phyloP scores from a whole-genome alignment of 92 coral and sea anemone species.

The Isaurus tuberculatus region DNA sequence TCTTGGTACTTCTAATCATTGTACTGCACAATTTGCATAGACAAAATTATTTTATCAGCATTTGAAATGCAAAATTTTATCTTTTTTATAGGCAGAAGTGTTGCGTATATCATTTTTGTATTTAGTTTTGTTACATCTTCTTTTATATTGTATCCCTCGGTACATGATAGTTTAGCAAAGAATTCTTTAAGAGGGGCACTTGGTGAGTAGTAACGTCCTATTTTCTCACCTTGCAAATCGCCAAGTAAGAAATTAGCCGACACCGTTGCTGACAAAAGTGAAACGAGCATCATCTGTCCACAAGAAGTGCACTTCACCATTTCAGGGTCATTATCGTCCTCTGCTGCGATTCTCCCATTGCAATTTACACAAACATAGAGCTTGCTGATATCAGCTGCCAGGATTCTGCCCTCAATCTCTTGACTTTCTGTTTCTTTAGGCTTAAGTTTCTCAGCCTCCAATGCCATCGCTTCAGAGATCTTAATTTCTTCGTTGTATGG shows the following conservation, averaged over 20 bases:
- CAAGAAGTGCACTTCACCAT: constrained; percentile 49
- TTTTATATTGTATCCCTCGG: constrained; percentile 48
- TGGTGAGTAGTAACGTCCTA: constrained; percentile 55
- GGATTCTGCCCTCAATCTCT: constrained; percentile 36
- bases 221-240: constrained; percentile 36
- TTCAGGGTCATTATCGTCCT: constrained; percentile 40
- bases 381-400: constrained; percentile 49
- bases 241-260: constrained; percentile 41
- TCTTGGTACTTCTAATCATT: constrained; percentile 46
- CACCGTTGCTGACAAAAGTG: constrained; percentile 27
- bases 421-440: constrained; percentile 48
- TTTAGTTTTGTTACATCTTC: constrained; percentile 41
- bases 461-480: constrained; percentile 42
- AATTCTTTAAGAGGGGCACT: constrained; percentile 50
- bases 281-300: constrained; percentile 46
- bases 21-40: constrained; percentile 50
- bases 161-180: constrained; percentile 30
- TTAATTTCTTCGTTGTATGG: constrained; percentile 32
- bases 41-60: constrained; percentile 54
- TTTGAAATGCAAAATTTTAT: constrained; percentile 45
- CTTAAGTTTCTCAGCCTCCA: constrained; percentile 55
- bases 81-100: constrained; percentile 55
- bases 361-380: constrained; percentile 49
- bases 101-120: constrained; percentile 38
- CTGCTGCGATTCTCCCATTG: constrained; percentile 44